Evolutionary conservation across 2,888 invertebrate genomes (phyloP), one percentile per base, ranked within the genome.

Genomic region (Lithophane semibrunnea): DNA sequence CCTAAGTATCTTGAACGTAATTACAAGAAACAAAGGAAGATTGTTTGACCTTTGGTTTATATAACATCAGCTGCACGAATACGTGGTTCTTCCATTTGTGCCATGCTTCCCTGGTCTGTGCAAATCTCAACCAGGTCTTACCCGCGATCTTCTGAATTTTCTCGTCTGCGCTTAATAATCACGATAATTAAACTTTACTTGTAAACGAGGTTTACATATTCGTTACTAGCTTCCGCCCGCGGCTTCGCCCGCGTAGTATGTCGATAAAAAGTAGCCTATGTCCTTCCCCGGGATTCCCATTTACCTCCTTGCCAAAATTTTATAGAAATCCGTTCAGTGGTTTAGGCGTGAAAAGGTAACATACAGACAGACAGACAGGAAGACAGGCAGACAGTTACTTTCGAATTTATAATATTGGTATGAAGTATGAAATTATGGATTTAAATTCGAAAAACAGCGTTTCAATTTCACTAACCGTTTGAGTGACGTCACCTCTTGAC

Each of bases 401-500:
- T 29, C 29, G 29, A 29, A 29, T 29, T 29, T 29, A 29, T 29
- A 29, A 29, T 29, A 29, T 29, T 29, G 1, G 29, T 29, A 29
- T 29, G 29, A 29, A 29, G 29, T 29, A 29, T 29, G 29, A 29
- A 29, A 29, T 29, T 29, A 29, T 29, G 29, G 29, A 29, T 44
- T 44, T 44, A 54, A 77, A 75, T 77, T 64, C 47, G 56, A 16
- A 24, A 21, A 37, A 18, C 49, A 16, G 8, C 44, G 12, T 54
- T 47, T 42, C 52, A 56, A 21, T 71, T 52, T 52, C 49, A 60
- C 64, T 49, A 44, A 21, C 56, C 9, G 12, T 9, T 42, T 16
- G 13, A 49, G 21, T 68, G 64, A 76, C 67, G 77, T 82, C 76
- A 82, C 52, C n/a, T 42, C 37, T 56, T 75, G 82, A 75, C 63